These are phyloP conservation scores for Tachypleus tridentatus DNA, from an alignment of 1,140 invertebrate genomes.

Conservation along the genomic window DNA sequence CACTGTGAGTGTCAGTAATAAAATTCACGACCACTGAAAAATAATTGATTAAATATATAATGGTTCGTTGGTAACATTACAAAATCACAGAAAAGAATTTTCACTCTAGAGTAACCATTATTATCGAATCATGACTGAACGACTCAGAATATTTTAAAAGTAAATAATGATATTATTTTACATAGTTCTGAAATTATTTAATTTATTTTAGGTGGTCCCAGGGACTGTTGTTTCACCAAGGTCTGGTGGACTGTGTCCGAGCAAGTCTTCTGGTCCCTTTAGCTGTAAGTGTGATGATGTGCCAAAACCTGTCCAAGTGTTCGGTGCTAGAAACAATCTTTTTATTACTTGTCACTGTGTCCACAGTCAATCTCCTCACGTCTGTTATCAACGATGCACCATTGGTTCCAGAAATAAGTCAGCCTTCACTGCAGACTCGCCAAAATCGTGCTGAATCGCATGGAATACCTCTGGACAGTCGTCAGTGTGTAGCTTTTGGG, in stretches of 20 bases:
- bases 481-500: slow-evolving; percentile 77
- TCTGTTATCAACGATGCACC: slow-evolving; percentile 80
- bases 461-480: slow-evolving; percentile 43
- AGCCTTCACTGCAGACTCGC: slow-evolving; percentile 4
- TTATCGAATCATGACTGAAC: neutral
- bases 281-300: slow-evolving; percentile 66
- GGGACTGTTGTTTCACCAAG: slow-evolving; percentile 74
- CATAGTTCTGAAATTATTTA: neutral
- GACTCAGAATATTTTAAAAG: neutral
- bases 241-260: slow-evolving; percentile 64
- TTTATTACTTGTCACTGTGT: slow-evolving; percentile 72
- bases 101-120: neutral
- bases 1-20: too few species aligned
- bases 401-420: slow-evolving; percentile 51
- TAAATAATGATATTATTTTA: neutral
- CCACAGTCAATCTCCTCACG: slow-evolving; percentile 80
- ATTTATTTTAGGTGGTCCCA: slow-evolving; percentile 51
- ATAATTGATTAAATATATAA: too few species aligned
- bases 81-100: neutral
- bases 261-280: slow-evolving; percentile 66
- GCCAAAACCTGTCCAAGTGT: slow-evolving; percentile 70
- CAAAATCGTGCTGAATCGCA: slow-evolving; percentile 17
- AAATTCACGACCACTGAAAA: too few species aligned
- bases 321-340: slow-evolving; percentile 81
- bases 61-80: neutral